phyloP scores from a whole-genome alignment of 2,888 invertebrate genomes.

The Anaspis maculata region DNA sequence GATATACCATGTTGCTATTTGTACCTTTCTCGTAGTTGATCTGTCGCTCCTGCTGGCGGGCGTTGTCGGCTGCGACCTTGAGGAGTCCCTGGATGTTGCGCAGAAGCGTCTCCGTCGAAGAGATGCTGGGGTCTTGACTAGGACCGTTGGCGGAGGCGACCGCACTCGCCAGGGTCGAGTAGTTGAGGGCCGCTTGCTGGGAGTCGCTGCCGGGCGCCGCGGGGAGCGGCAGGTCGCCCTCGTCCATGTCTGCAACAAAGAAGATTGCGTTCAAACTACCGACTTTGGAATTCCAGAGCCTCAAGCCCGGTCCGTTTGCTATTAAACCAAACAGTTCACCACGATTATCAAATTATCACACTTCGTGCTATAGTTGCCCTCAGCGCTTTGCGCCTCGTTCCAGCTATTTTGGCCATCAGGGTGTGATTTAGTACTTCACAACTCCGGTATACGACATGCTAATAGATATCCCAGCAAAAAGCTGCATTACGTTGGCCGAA shows the following conservation, averaged over 20 bases:
- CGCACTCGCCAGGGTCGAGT: conserved; percentile 64
- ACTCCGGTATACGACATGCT: no score
- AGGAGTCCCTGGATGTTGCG: conserved; percentile 92
- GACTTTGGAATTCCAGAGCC: no score
- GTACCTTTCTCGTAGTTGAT: conserved; percentile 95
- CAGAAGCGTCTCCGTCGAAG: conserved; percentile 87
- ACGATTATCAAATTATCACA: no score
- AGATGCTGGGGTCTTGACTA: conserved; percentile 53
- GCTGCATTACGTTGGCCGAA: no score
- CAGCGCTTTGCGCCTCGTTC: no score
- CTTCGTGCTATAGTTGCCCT: no score
- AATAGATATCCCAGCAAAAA: no score
- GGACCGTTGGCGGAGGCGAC: conserved; percentile 50
- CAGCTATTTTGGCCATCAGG: no score
- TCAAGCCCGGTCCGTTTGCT: no score
- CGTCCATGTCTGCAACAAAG: conserved; percentile 60
- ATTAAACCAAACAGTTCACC: no score
- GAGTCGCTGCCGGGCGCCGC: conserved; percentile 46
- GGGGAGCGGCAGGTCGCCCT: conserved; percentile 59
- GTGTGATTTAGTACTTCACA: no score
- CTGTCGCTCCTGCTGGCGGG: conserved; percentile 91
- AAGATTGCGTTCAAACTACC: conserved; percentile 9
- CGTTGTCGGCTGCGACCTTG: conserved; percentile 96
- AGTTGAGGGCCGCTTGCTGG: conserved; percentile 71
- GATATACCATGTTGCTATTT: conserved; percentile 45